Percentiles rank a stretch among this genome's conserved stretches.
phyloP scores from a whole-genome alignment of 2,113 vertebrate species.

The Amphiprion percula region DNA sequence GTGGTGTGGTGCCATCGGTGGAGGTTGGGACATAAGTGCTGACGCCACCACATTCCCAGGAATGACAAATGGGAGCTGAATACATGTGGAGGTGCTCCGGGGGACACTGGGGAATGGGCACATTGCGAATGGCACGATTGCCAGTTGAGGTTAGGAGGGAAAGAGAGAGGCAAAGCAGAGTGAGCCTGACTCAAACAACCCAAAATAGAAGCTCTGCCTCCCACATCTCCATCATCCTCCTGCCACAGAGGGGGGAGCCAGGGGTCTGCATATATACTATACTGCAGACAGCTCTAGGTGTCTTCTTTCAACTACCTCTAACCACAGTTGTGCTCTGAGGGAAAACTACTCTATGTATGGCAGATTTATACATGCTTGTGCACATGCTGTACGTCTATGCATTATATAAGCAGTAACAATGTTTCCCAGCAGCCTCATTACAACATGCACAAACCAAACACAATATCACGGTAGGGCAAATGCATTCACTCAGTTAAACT shows the following conservation, averaged over 20 bases:
- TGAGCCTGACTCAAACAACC: constrained; percentile 47
- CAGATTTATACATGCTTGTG: too few species aligned
- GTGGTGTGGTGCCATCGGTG: constrained; percentile 54
- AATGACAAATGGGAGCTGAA: constrained; percentile 84
- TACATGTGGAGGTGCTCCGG: constrained; percentile 78
- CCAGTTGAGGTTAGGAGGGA: constrained; percentile 64
- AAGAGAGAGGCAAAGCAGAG: constrained; percentile 44
- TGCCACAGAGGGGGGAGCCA: constrained; percentile 20
- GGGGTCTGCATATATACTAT: constrained; percentile 27
- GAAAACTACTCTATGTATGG: not conserved
- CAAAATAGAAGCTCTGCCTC: constrained; percentile 68
- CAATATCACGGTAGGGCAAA: constrained; percentile 23
- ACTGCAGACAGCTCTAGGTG: not conserved
- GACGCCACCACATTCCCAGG: constrained; percentile 80
- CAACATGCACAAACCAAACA: not conserved
- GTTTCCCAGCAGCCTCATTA: too few species aligned
- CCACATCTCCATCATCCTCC: constrained; percentile 61
- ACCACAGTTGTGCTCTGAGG: constrained; percentile 8
- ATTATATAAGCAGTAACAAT: too few species aligned
- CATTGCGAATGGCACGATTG: constrained; percentile 69
- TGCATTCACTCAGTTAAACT: constrained; percentile 1
- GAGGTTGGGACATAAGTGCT: constrained; percentile 77
- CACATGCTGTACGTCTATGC: too few species aligned
- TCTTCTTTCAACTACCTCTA: constrained; percentile 3
- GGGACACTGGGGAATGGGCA: constrained; percentile 75